Evolutionary conservation across 2,888 invertebrate species (phyloP).

Genomic region (Panopea generosa): DNA sequence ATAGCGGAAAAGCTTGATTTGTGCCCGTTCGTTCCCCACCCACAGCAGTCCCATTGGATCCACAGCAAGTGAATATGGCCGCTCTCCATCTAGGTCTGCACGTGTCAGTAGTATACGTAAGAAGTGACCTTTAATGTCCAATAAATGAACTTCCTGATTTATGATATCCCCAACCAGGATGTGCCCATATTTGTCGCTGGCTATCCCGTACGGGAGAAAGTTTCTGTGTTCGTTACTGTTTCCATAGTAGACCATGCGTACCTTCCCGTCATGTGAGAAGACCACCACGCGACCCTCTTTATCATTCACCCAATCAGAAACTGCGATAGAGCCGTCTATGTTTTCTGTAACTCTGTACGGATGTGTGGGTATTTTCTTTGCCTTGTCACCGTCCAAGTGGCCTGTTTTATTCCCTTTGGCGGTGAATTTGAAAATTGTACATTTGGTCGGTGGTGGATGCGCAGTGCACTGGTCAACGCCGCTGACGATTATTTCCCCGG

Average conservation of each 20-base stretch:
- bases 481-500: slow-evolving; percentile 54
- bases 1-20: slow-evolving; percentile 58
- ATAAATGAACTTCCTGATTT: slow-evolving; percentile 56
- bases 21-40: slow-evolving; percentile 64
- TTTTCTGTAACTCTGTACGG: slow-evolving; percentile 62
- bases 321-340: slow-evolving; percentile 58
- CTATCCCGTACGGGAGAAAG: slow-evolving; percentile 61
- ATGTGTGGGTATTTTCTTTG: slow-evolving; percentile 53
- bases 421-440: slow-evolving; percentile 59
- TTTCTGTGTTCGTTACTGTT: slow-evolving; percentile 30
- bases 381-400: slow-evolving; percentile 53
- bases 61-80: slow-evolving; percentile 59
- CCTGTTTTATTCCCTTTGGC: slow-evolving; percentile 61
- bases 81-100: slow-evolving; percentile 47
- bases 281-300: slow-evolving; percentile 62
- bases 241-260: slow-evolving; percentile 62
- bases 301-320: slow-evolving; percentile 59
- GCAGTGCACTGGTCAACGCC: slow-evolving; percentile 59
- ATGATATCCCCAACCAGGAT: slow-evolving; percentile 55
- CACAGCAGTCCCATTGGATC: slow-evolving; percentile 58
- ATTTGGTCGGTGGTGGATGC: slow-evolving; percentile 49
- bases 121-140: slow-evolving; percentile 60
- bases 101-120: slow-evolving; percentile 44
- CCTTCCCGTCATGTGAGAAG: slow-evolving; percentile 58
- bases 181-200: slow-evolving; percentile 55